phyloP scores from a whole-genome alignment of 2,113 vertebrate genomes.

The Elephantulus edwardii region DNA sequence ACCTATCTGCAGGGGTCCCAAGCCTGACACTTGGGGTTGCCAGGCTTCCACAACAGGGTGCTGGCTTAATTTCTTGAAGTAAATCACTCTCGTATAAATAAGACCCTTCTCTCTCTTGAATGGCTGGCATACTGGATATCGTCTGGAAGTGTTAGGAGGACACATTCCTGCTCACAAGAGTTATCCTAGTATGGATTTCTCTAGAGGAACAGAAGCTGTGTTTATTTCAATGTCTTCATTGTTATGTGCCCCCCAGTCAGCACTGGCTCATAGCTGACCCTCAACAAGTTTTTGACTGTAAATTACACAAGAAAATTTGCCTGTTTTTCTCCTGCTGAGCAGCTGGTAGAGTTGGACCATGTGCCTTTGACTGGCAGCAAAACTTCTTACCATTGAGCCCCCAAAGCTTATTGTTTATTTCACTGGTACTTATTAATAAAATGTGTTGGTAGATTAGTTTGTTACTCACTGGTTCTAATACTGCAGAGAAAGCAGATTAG shows the following conservation, averaged over 20 bases:
- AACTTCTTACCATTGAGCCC: too few species aligned
- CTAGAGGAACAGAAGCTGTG: background rate
- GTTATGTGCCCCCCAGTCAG: too few species aligned
- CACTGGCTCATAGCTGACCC: too few species aligned
- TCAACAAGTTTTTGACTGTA: too few species aligned
- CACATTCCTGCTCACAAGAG: background rate
- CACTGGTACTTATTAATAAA: too few species aligned
- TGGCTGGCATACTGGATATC: background rate
- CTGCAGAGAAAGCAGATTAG: background rate
- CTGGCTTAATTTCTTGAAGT: background rate
- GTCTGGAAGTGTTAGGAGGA: background rate
- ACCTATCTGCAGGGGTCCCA: background rate
- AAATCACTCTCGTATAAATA: background rate
- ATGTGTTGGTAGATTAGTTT: too few species aligned
- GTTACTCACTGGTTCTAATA: background rate
- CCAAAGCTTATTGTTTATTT: too few species aligned
- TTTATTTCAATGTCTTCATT: too few species aligned
- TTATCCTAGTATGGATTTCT: background rate
- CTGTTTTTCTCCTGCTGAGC: too few species aligned
- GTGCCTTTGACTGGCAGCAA: too few species aligned
- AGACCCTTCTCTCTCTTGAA: background rate
- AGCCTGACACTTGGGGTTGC: background rate
- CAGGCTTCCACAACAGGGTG: background rate
- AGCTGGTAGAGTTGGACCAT: too few species aligned
- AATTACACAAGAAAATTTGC: too few species aligned